phyloP scores from a whole-genome alignment of 2,888 invertebrate species.

The Drosophila vallismaia region DNA sequence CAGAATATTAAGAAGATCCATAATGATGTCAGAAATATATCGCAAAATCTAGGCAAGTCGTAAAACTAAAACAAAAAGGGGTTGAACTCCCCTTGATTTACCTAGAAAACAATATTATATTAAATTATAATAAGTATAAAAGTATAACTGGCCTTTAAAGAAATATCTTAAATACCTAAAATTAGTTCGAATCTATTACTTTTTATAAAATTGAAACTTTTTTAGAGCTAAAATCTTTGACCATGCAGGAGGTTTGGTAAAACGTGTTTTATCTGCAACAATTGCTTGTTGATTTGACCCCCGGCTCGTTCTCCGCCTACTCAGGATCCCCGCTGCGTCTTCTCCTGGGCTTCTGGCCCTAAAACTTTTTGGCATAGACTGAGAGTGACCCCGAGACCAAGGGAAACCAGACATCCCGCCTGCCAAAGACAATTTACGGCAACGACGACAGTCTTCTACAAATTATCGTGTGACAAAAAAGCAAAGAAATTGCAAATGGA shows the following conservation, averaged over 20 bases:
- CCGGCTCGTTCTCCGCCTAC: background rate
- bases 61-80: background rate
- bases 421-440: constrained; percentile 79
- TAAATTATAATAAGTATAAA: background rate
- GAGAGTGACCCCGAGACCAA: constrained; percentile 37
- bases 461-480: constrained; percentile 73
- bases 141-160: background rate
- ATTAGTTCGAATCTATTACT: constrained; percentile 59
- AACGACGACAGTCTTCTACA: constrained; percentile 64
- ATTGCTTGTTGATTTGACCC: constrained; percentile 75
- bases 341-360: constrained; percentile 44
- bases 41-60: background rate
- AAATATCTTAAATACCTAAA: constrained; percentile 28
- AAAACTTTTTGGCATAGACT: constrained; percentile 62
- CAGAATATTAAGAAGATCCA: no score
- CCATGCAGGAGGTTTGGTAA: constrained; percentile 14
- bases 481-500: constrained; percentile 57
- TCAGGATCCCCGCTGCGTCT: background rate
- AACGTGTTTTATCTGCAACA: constrained; percentile 74
- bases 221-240: constrained; percentile 61
- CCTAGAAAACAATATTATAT: background rate
- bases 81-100: constrained; percentile 16
- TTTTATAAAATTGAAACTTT: constrained; percentile 74
- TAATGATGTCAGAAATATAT: background rate
- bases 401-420: constrained; percentile 51